Conservation (phyloP, 92 coral and sea anemone genomes). For the Nematostella vectensis region DNA sequence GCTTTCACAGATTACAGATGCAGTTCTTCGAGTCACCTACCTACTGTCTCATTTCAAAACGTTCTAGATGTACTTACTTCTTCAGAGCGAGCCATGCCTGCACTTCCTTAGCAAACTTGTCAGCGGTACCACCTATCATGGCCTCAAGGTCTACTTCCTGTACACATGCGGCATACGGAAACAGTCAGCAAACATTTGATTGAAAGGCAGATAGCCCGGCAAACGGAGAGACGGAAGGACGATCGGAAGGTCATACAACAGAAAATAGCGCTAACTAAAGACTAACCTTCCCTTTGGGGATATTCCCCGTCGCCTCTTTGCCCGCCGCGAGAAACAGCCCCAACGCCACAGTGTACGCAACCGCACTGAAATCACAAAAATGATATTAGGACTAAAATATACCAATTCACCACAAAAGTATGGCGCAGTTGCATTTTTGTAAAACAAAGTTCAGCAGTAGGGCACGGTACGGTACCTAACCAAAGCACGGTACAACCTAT, state of each 20-base stretch:
- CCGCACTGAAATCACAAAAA: slow-evolving; percentile 49
- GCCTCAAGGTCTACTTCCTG: slow-evolving; percentile 87
- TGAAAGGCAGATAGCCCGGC: background rate
- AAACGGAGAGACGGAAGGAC: background rate
- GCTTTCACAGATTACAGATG: too few relatives aligned
- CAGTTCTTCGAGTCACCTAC: too few relatives aligned
- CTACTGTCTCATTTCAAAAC: background rate
- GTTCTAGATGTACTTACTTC: slow-evolving; percentile 52
- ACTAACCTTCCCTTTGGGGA: slow-evolving; percentile 42
- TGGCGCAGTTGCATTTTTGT: too few relatives aligned
- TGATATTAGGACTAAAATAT: too few relatives aligned
- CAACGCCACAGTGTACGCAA: slow-evolving; percentile 74
- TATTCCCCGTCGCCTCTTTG: slow-evolving; percentile 65
- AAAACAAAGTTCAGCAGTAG: too few relatives aligned
- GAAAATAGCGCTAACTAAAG: background rate
- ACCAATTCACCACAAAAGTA: background rate
- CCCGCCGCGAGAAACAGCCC: slow-evolving; percentile 80
- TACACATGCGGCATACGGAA: background rate
- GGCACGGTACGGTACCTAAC: too few relatives aligned
- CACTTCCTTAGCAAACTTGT: slow-evolving; percentile 57
- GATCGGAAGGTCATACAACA: background rate
- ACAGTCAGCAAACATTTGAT: too few relatives aligned
- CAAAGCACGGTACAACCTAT: too few relatives aligned
- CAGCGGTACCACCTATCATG: slow-evolving; percentile 77
- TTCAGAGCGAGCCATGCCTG: slow-evolving; percentile 69